Percentiles rank a stretch among this genome's conserved stretches.
Evolutionary conservation across 2,797 vertebrate species (phyloP).

Genomic region (Morus bassanus): DNA sequence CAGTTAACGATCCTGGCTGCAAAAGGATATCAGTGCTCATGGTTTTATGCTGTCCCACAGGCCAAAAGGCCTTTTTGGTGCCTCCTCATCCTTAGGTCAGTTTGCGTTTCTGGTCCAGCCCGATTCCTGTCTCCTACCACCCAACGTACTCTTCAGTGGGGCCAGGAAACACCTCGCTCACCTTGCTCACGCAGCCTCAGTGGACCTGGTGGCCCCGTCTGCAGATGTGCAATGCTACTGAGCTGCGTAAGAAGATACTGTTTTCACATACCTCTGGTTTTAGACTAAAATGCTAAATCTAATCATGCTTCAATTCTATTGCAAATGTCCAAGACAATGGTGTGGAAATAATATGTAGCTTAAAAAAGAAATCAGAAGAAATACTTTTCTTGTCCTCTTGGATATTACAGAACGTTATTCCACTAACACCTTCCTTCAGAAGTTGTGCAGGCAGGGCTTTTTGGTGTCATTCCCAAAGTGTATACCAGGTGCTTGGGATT

Average conservation of each 20-base stretch:
- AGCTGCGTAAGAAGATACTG: background rate
- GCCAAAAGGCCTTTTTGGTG: background rate
- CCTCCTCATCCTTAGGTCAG: background rate
- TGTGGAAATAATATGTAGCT: background rate
- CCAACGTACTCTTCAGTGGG: rapidly evolving
- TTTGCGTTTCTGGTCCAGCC: background rate
- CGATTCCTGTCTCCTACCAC: background rate
- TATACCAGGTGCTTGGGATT: background rate
- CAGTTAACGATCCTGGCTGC: background rate
- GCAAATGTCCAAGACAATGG: background rate
- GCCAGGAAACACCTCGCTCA: rapidly evolving
- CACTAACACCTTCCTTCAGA: background rate
- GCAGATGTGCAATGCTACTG: background rate
- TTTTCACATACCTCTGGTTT: background rate
- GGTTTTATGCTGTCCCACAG: background rate
- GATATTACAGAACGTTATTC: background rate
- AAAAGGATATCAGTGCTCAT: background rate
- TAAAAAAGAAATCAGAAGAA: constrained; percentile 4
- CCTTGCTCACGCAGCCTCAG: rapidly evolving
- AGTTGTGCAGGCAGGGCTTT: background rate
- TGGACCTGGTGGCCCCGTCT: rapidly evolving
- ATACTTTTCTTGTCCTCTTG: background rate
- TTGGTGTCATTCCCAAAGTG: background rate
- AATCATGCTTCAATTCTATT: background rate
- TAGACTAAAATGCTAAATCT: background rate